Evolutionary conservation across 2,797 vertebrate species (phyloP), one percentile per base, ranked within the genome.

Genomic region (Pachyuromys duprasi): DNA sequence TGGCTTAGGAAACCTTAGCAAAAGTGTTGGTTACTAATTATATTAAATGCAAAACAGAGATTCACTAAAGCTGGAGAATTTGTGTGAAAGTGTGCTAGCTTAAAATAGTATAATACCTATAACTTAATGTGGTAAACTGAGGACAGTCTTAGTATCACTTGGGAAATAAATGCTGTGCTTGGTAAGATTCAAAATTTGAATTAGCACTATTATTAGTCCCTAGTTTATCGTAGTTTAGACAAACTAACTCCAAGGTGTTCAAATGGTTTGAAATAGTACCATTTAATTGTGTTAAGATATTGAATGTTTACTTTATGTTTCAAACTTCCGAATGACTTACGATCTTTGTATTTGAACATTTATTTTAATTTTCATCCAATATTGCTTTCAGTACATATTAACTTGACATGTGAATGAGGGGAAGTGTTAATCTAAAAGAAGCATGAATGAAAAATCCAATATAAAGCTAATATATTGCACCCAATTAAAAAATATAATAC

Each of bases 1-100:
- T 94, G 97, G 91, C 33, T 28, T 8, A 28, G 60, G 96, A 96
- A 81, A 96, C 70, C 2, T 95, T 26, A 36, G 4, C 42, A 94
- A 75, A 80, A 69, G 45, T 65, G 11, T 69, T 26, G 93, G 70
- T 33, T 84, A 88, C 18, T 45, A 33, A 80, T 94, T 92, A 83
- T n/a, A 45, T 80, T 76, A 75, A 93, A 86, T 76, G 70, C 13
- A 88, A 94, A 91, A 45, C 65, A 91, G 1, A 20, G 22, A 65
- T 74, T 6, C 11, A 91, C 42, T 91, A 57, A 80, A 26, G 57
- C 20, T 78, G 39, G n/a, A 31, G 13, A 42, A 91, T 3, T 18
- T 49, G 70, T 92, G 79, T 87, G 80, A 90, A 96, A 92, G 0
- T 20, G 55, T 17, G 0, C 31, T 79, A 15, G 31, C n/a, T 88